Conservation (phyloP, 2,113 vertebrate genomes). For the Hypocryptadius cinnamomeus region DNA sequence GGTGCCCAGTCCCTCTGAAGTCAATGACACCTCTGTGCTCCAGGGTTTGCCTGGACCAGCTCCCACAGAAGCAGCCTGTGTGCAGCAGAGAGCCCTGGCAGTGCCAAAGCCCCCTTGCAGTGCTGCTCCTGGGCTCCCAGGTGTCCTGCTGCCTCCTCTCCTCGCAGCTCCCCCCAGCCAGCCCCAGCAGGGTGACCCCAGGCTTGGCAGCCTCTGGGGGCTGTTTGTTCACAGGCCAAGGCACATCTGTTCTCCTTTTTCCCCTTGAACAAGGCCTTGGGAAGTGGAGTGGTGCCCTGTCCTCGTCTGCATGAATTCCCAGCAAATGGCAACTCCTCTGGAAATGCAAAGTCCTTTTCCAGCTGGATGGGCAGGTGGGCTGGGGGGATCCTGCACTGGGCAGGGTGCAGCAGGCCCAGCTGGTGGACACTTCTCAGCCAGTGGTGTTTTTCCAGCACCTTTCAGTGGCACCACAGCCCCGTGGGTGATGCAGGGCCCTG, state of each 20-base stretch:
- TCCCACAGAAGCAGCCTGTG: not conserved
- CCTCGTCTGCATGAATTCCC: not conserved
- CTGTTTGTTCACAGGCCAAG: not conserved
- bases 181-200: not conserved
- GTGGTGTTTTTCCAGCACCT: not conserved
- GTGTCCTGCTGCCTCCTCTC: not conserved
- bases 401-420: not conserved
- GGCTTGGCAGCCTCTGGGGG: no score
- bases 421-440: not conserved
- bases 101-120: not conserved
- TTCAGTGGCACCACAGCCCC: not conserved
- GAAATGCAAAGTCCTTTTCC: not conserved
- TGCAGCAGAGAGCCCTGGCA: not conserved
- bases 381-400: not conserved
- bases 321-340: not conserved
- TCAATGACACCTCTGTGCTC: slow-evolving; percentile 1
- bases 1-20: not conserved
- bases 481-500: fast-evolving
- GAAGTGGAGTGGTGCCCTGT: fast-evolving
- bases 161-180: not conserved
- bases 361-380: not conserved
- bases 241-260: not conserved
- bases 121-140: not conserved
- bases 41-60: not conserved
- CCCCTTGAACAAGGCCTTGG: not conserved